Percentiles rank a stretch among this genome's conserved stretches.
Evolutionary conservation across 1,140 invertebrate species (phyloP).

Genomic region (Drosophila pandora): DNA sequence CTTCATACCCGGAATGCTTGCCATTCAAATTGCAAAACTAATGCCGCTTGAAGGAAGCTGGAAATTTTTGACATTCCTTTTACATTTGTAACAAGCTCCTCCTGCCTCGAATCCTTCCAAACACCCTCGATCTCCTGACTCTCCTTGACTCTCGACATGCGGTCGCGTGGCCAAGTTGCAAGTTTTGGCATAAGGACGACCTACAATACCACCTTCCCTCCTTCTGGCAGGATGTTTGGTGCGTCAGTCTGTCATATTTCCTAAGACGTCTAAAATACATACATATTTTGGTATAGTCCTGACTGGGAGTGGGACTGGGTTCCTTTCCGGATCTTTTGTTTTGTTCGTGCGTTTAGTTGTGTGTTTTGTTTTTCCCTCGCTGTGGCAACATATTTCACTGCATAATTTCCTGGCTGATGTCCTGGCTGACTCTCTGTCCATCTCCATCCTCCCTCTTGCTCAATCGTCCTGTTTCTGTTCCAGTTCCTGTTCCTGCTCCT

Average conservation of each 20-base stretch:
- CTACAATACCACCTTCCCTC: constrained; percentile 55
- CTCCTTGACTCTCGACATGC: constrained; percentile 13
- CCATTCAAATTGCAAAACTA: constrained; percentile 68
- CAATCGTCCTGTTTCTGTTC: too few relatives aligned
- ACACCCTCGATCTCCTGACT: constrained; percentile 1
- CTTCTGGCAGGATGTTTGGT: constrained; percentile 34
- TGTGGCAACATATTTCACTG: constrained; percentile 80
- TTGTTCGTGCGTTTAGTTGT: constrained; percentile 6
- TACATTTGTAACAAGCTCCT: constrained; percentile 61
- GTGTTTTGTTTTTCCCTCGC: constrained; percentile 36
- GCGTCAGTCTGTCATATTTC: constrained; percentile 65
- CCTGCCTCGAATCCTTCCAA: constrained; percentile 3
- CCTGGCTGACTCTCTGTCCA: background rate
- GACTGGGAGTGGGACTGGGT: background rate
- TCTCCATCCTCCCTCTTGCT: background rate
- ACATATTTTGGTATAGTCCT: constrained; percentile 20
- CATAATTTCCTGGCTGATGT: constrained; percentile 71
- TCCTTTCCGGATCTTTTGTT: constrained; percentile 30
- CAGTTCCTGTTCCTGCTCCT: too few relatives aligned
- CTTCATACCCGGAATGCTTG: constrained; percentile 53
- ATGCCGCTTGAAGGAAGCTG: constrained; percentile 53
- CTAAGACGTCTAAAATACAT: constrained; percentile 54
- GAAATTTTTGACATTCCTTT: constrained; percentile 76
- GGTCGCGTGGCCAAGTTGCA: constrained; percentile 45
- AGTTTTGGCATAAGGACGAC: constrained; percentile 13